Evolutionary conservation across 2,797 vertebrate species (phyloP), one percentile per base, ranked within the genome.

Genomic region (Acipenser transmontanus): DNA sequence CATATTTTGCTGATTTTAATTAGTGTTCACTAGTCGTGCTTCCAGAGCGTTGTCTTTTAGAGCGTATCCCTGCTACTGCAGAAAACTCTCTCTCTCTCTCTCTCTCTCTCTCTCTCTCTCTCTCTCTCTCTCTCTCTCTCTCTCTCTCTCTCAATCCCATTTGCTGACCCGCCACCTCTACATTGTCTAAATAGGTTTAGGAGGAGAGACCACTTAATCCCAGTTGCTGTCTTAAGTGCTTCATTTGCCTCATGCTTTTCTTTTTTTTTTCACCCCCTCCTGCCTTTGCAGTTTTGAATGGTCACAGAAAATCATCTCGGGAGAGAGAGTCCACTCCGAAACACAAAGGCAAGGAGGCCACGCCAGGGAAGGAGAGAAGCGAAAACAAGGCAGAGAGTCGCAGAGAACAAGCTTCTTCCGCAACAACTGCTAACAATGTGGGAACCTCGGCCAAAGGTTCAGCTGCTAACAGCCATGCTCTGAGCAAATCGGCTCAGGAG

Each of bases 401-500:
- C 4, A 89, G 91, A 85, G 96, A 95, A 70, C 90, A 88, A 48
- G 71, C 67, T 1, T 57, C 47, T 62, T 63, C 59, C 57, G 79
- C 84, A 78, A 83, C 87, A 81, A 85, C 80, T 78, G 75, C 74
- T 76, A 78, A 76, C 73, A 85, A 90, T 82, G 81, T 84, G 61
- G 78, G 89, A 83, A 86, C 93, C 86, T 85, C 80, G 2, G 72
- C 87, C 73, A 89, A 90, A 82, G 89, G 89, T 84, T 87, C 87
- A 12, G 73, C 87, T n/a, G 78, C 86, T 80, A 92, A 90, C 68
- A 91, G 93, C 80, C 88, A 92, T 71, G 73, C 89, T 69, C 81
- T 85, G 72, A 90, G 92, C 83, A 93, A 93, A 86, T 87, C 92
- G 69, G 88, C 94, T 74, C 94, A 97, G 88, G 95, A 98, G 82